Base-by-base conservation (phyloP, 1,140 invertebrate genomes). In the Ips nitidus region DNA sequence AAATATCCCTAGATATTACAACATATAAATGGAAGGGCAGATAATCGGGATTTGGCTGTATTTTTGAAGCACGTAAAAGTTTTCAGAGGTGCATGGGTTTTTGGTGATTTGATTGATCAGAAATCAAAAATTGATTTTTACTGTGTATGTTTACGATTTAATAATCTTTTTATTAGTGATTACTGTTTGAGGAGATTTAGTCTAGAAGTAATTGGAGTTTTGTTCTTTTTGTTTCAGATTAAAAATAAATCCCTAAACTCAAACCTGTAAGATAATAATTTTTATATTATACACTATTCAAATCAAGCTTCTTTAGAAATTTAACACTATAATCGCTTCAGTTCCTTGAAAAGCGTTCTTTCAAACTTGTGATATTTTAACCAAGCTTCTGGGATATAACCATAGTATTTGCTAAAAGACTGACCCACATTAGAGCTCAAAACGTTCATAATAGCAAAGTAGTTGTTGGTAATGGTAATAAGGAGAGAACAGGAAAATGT, bases 401-500 rank as follows among this genome's bases (percentile, higher is more conserved):
- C 3, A 45, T 69, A 69, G 66, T 69, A 69, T 63, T 70, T 55
- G 38, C 59, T 43, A 62, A 62, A 69, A 63, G 58, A 53, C 60
- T 62, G 60, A 70, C 38, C 40, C n/a, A 58, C 37, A 56, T 41
- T 52, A 62, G 59, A 64, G 68, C 68, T 70, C 68, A 70, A 69
- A 62, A 70, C 52, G 53, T 62, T 42, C 36, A 62, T 39, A 58
- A 5, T 47, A 43, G 37, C 6, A 61, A 43, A 38, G 52, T 52
- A 50, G 55, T 69, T 58, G 37, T 64, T 50, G 59, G 52, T 74
- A 62, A 74, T 72, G 71, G 69, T 74, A 71, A 62, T 50, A 53
- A 8, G 64, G 62, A 71, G 69, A 41, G 52, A 47, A 67, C 58
- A 68, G 69, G 75, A 75, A 76, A 52, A 87, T 87, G 86, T 87